Conservation (phyloP, 2,888 invertebrate genomes). For the Drosophila gaucha region DNA sequence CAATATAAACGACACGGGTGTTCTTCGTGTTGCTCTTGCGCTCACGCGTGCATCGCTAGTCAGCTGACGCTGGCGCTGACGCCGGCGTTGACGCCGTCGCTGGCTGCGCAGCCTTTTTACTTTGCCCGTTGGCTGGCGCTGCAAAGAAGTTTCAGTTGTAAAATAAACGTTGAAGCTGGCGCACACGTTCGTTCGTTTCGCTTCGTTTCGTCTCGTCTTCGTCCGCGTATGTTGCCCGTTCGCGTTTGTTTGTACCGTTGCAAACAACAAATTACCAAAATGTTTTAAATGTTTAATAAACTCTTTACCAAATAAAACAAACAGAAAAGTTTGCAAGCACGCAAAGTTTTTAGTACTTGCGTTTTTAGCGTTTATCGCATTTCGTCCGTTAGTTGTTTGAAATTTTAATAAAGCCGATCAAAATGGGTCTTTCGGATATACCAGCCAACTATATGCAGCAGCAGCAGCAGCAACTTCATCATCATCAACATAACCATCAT, state of each 20-base stretch:
- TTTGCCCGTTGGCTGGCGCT: constrained; percentile 36
- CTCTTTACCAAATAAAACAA: constrained; percentile 40
- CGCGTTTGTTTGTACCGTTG: constrained; percentile 55
- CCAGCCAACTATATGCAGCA: constrained; percentile 76
- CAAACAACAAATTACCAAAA: constrained; percentile 56
- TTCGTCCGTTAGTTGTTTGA: constrained; percentile 29
- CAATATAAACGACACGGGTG: constrained; percentile 6
- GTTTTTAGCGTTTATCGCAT: constrained; percentile 16
- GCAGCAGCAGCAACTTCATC: constrained; percentile 56
- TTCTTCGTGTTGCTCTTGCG: constrained; percentile 10
- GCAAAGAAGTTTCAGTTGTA: constrained; percentile 72
- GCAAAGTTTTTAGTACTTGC: constrained; percentile 32
- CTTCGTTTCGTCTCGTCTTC: constrained; percentile 37
- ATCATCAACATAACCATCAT: constrained; percentile 36
- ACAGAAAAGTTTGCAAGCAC: constrained; percentile 42
- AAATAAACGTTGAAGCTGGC: constrained; percentile 58
- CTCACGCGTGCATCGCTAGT: constrained; percentile 43
- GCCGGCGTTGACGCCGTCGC: constrained; percentile 20
- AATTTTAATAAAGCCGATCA: constrained; percentile 21
- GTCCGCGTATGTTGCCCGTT: constrained; percentile 30
- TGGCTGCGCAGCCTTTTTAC: constrained; percentile 47
- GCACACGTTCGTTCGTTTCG: constrained; percentile 32
- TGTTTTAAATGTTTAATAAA: constrained; percentile 60
- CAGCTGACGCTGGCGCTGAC: constrained; percentile 48
- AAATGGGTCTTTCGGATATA: constrained; percentile 82